Evolutionary conservation across 2,888 invertebrate species (phyloP).

Genomic region (Amiota communis): DNA sequence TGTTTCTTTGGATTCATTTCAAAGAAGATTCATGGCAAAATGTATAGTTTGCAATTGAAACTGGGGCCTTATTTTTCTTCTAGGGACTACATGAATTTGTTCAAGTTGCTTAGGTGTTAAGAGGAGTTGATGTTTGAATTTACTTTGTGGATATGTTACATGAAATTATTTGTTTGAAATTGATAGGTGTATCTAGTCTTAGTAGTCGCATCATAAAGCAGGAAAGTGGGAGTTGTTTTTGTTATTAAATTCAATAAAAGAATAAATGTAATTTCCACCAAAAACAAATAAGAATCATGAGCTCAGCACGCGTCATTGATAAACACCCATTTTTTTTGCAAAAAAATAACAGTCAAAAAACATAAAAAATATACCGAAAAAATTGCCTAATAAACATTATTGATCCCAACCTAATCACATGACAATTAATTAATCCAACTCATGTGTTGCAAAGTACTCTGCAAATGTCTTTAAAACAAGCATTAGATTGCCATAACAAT

Average conservation of each 20-base stretch:
- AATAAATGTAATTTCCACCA: background rate
- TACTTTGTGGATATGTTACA: no score
- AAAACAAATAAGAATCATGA: slow-evolving; percentile 13
- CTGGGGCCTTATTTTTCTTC: no score
- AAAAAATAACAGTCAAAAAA: slow-evolving; percentile 41
- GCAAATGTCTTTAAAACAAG: slow-evolving; percentile 26
- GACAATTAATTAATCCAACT: slow-evolving; percentile 62
- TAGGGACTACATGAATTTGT: no score
- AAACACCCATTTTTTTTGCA: slow-evolving; percentile 11
- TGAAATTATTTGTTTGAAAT: no score
- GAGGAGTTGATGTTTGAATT: no score
- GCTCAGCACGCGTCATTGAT: slow-evolving; percentile 31
- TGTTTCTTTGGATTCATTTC: no score
- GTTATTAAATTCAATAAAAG: background rate
- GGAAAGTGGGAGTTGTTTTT: no score
- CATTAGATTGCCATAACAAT: slow-evolving; percentile 49
- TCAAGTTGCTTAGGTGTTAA: no score
- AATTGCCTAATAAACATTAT: slow-evolving; percentile 57
- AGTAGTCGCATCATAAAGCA: no score
- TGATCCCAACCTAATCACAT: slow-evolving; percentile 43
- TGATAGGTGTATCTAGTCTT: no score
- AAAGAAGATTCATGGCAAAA: no score
- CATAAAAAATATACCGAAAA: slow-evolving; percentile 47
- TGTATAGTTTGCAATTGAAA: no score
- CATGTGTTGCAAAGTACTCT: slow-evolving; percentile 41